Evolutionary conservation across 1,140 invertebrate genomes (phyloP).

Genomic region (Euura lappo): DNA sequence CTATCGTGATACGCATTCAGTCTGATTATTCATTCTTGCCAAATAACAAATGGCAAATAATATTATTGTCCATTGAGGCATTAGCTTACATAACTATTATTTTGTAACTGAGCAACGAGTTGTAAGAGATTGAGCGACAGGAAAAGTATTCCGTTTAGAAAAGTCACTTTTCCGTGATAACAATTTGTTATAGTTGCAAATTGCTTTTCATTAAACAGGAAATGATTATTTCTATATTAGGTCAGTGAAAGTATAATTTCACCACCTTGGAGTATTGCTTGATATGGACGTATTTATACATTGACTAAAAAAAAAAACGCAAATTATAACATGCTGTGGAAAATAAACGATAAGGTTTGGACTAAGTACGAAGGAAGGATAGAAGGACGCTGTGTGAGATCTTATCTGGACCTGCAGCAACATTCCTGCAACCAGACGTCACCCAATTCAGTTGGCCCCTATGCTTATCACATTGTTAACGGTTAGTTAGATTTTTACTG

Average conservation of each 20-base stretch:
- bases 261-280: too few relatives aligned
- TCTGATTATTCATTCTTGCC: neutral
- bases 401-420: slow-evolving; percentile 39
- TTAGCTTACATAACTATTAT: neutral
- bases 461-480: neutral
- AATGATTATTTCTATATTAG: neutral
- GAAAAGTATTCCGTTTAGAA: neutral
- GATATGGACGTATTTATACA: too few relatives aligned
- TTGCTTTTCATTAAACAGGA: neutral
- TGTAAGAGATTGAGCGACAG: neutral
- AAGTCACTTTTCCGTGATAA: neutral
- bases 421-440: slow-evolving; percentile 40
- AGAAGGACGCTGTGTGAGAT: slow-evolving; percentile 31
- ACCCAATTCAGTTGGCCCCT: slow-evolving; percentile 13
- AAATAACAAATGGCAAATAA: neutral
- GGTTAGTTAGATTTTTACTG: neutral
- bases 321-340: too few relatives aligned
- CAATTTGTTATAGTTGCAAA: neutral
- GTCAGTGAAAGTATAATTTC: too few relatives aligned
- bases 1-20: neutral
- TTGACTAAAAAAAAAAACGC: too few relatives aligned
- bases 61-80: neutral
- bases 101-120: neutral
- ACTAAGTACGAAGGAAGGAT: slow-evolving; percentile 38
- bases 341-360: too few relatives aligned